phyloP scores from a whole-genome alignment of 2,888 invertebrate species.

The Rapana venosa region DNA sequence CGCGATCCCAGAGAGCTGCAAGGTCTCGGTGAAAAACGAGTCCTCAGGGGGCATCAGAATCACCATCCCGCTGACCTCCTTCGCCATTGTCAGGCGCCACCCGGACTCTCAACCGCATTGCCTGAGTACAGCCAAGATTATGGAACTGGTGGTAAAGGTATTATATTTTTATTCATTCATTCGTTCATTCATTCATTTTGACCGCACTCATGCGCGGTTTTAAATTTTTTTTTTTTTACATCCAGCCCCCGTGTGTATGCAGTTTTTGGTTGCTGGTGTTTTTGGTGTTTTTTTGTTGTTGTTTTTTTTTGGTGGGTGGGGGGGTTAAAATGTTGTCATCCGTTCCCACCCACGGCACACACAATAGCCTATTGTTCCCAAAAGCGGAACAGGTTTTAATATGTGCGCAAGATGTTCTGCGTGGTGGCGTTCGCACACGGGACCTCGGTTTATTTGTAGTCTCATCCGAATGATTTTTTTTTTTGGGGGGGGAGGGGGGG shows the following conservation, averaged over 20 bases:
- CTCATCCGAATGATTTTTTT: neutral
- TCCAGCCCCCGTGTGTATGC: neutral
- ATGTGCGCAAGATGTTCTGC: neutral
- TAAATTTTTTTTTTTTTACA: neutral
- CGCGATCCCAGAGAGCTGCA: neutral
- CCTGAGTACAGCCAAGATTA: neutral
- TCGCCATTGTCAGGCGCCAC: constrained; percentile 10
- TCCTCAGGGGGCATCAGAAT: neutral
- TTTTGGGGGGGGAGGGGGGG: neutral
- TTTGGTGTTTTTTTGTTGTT: neutral
- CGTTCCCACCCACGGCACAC: too few species aligned
- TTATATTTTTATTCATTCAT: neutral
- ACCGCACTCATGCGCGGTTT: neutral
- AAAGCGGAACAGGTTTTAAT: neutral
- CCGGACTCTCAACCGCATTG: neutral
- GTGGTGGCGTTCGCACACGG: too few species aligned
- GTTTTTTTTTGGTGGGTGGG: neutral
- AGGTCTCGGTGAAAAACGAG: neutral
- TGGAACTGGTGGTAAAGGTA: neutral
- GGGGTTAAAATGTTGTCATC: neutral
- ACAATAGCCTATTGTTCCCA: too few species aligned
- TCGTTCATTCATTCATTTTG: neutral
- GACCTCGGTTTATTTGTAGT: neutral
- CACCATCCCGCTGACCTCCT: neutral
- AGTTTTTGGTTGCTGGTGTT: neutral